phyloP scores from a whole-genome alignment of 2,797 vertebrate genomes.

The Pelochelys cantorii region DNA sequence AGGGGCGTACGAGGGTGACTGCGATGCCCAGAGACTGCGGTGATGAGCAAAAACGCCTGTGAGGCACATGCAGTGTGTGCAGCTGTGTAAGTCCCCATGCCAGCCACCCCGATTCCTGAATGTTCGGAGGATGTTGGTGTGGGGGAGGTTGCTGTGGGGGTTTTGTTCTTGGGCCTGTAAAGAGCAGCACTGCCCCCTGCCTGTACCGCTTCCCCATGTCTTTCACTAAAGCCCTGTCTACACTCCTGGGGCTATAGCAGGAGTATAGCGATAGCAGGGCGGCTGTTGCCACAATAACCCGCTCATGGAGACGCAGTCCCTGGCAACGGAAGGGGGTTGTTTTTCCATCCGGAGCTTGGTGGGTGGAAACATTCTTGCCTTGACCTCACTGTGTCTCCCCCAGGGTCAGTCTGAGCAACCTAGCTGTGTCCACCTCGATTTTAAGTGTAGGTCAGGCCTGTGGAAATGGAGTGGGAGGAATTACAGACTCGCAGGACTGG shows the following conservation, averaged over 20 bases:
- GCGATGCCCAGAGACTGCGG: not conserved
- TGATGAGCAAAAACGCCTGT: not conserved
- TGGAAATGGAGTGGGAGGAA: not conserved
- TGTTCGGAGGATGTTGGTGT: not conserved
- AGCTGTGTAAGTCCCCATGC: not conserved
- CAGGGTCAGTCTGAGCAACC: not conserved
- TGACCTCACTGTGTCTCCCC: not conserved
- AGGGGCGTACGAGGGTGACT: not conserved
- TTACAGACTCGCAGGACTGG: too few species aligned
- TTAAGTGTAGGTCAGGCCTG: not conserved
- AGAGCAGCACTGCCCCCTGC: not conserved
- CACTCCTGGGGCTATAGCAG: not conserved
- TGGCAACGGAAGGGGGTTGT: not conserved
- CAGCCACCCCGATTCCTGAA: not conserved
- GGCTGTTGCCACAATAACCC: too few species aligned
- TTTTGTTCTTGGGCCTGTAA: not conserved
- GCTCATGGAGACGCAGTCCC: too few species aligned
- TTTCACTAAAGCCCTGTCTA: not conserved
- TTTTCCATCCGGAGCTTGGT: not conserved
- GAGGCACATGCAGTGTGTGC: too few species aligned
- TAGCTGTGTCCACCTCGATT: not conserved
- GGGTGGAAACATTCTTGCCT: not conserved
- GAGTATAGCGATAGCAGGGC: too few species aligned
- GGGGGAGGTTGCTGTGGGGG: not conserved
- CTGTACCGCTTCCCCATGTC: not conserved